Base-by-base conservation (phyloP, 1,140 invertebrate genomes). In the Bombus superbus region DNA sequence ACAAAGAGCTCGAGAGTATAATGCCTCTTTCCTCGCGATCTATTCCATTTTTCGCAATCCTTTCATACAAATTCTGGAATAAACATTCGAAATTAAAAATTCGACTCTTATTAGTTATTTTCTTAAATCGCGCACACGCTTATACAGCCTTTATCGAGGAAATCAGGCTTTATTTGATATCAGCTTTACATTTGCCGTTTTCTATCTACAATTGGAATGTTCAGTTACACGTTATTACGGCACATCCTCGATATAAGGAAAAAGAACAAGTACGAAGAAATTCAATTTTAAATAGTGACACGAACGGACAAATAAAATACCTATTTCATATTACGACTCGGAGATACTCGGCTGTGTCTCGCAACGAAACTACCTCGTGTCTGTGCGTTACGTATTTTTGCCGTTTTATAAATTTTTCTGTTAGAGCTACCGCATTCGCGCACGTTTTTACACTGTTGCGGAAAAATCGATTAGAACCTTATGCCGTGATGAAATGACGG, bases 101-200 rank as follows among this genome's bases (percentile, higher is more conserved):
- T 62, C 59, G 3, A 11, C 59, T 62, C 59, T 22, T n/a, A 11
- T 62, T 62, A 62, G n/a, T n/a, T 62, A 62, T 53, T 53, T 53
- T 53, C 47, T 53, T 53, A 8, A 22, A 5, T 22, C 18, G 6
- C 47, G 15, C 47, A 0, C 47, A 0, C 47, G 0, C 47, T 0
- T 15, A 6, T 22, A 53, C 18, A 53, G 18, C 47, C 47, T 22
- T 53, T 53, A 53, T 53, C 22, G 18, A 0, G 22, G 6, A 53
- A 53, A 53, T 53, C 18, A 53, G 47, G 6, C n/a, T 62, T 62
- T 3, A 62, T 62, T 62, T 62, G 10, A n/a, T n/a, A n/a, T 62
- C 28, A 62, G 28, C 28, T n/a, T n/a, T n/a, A n/a, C 28, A 28
- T 62, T n/a, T n/a, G 11, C 59, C 28, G 28, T 62, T 62, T n/a